Conservation (phyloP, 2,797 vertebrate species). For the Eleutherodactylus coqui region DNA sequence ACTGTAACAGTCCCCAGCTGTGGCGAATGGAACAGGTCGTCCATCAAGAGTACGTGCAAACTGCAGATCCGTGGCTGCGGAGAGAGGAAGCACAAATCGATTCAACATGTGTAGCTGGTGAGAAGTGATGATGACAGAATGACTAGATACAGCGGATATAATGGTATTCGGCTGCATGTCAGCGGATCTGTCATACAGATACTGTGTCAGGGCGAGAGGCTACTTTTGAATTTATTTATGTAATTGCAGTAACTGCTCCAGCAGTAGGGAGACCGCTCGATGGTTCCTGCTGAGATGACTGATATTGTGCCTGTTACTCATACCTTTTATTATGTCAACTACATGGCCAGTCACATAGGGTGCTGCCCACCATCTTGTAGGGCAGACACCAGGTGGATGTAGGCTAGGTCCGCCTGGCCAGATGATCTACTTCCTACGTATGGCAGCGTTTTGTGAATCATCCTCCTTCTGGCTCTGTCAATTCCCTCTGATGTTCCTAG, state of each 20-base stretch:
- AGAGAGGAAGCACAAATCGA: slow-evolving; percentile 38
- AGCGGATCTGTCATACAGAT: neutral
- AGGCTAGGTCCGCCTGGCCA: no score
- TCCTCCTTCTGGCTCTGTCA: no score
- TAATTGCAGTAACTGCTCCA: neutral
- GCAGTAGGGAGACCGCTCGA: neutral
- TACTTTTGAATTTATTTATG: neutral
- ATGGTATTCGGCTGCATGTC: neutral
- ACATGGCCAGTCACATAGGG: no score
- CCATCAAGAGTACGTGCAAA: slow-evolving; percentile 89
- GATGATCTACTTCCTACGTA: no score
- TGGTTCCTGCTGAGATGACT: neutral
- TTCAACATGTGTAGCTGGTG: neutral
- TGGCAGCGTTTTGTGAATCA: no score
- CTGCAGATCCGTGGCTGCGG: slow-evolving; percentile 89
- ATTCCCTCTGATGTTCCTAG: no score
- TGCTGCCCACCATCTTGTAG: no score
- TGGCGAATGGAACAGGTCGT: slow-evolving; percentile 90
- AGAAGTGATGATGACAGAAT: neutral
- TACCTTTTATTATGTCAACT: no score
- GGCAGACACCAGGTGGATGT: no score
- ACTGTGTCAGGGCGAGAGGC: neutral
- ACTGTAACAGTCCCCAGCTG: slow-evolving; percentile 96
- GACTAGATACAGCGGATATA: neutral
- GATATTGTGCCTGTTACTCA: neutral